Base-by-base conservation (phyloP, 2,113 vertebrate genomes). In the Nycticorax nycticorax region DNA sequence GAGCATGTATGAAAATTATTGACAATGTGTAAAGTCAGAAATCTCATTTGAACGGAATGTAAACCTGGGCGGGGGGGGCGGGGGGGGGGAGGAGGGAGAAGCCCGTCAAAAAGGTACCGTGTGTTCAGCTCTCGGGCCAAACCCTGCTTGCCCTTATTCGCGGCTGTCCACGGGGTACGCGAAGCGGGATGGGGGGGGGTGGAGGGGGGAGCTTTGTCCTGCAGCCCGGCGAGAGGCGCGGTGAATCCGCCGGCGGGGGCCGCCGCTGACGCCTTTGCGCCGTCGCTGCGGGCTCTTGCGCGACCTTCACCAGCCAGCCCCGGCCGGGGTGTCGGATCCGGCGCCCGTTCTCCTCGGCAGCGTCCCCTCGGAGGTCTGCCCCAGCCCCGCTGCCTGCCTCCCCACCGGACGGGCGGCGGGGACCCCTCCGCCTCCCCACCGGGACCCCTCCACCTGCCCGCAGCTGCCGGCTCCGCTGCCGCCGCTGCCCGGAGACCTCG, bases 21-120 rank as follows among this genome's bases (percentile, higher is more conserved):
- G 95, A 94, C 95, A 92, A 93, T 7, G 91, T 94, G 86, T 92
- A 93, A 96, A 93, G 88, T 88, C 57, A 85, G 88, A 93, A 96
- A 96, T 88, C 91, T 95, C 94, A 94, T 96, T 96, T 95, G 95
- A 88, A 95, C 63, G 95, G 93, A 96, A 97, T 95, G 94, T 86
- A 92, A 96, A 96, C 95, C 80, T 57, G 96, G 86, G 88, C 79
- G 79, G 55, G 41, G 41, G 41, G 71, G 76, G 86, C 88, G 80
- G 92, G 41, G 41, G 41, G 71, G 76, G 86, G 92, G 80, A 93
- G 37, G 37, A 39, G 69, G 76, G 86, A 93, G 76, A 93, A 86
- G 68, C 76, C 84, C 62, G 69, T 77, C 80, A 83, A 53, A 81
- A 93, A 91, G 77, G 84, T 87, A 55, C 91, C 77, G 91, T 23